Conservation (phyloP, 2,888 invertebrate genomes). For the Agrochola lota region DNA sequence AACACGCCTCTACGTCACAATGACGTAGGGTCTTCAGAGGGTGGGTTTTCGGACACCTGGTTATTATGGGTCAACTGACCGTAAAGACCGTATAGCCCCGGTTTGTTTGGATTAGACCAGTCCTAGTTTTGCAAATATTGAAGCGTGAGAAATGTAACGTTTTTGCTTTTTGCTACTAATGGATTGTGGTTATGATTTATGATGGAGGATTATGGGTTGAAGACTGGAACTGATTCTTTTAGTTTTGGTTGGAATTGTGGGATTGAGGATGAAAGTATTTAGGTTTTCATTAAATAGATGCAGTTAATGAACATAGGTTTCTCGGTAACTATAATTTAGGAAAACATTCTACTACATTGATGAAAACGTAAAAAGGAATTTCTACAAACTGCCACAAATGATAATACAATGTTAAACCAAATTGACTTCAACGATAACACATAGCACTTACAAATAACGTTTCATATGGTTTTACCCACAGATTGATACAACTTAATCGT, state of each 20-base stretch:
- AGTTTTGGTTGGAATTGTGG: constrained; percentile 20
- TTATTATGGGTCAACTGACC: constrained; percentile 88
- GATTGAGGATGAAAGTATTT: not conserved
- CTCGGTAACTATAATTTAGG: not conserved
- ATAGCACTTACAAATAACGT: constrained; percentile 61
- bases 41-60: constrained; percentile 84
- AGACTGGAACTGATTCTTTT: constrained; percentile 51
- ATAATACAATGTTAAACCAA: constrained; percentile 18
- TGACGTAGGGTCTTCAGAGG: constrained; percentile 83
- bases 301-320: not conserved
- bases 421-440: constrained; percentile 45
- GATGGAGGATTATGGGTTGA: constrained; percentile 40
- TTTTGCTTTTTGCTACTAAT: constrained; percentile 69
- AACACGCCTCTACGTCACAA: constrained; percentile 84
- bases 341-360: not conserved
- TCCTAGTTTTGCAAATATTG: constrained; percentile 79
- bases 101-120: constrained; percentile 84
- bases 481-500: constrained; percentile 77
- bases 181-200: constrained; percentile 62
- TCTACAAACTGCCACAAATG: not conserved
- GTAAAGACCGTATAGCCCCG: constrained; percentile 72
- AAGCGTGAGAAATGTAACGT: constrained; percentile 86
- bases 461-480: constrained; percentile 64
- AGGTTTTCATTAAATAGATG: not conserved
- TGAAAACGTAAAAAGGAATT: not conserved